Evolutionary conservation across 2,888 invertebrate species (phyloP).

Genomic region (Drepana falcataria): DNA sequence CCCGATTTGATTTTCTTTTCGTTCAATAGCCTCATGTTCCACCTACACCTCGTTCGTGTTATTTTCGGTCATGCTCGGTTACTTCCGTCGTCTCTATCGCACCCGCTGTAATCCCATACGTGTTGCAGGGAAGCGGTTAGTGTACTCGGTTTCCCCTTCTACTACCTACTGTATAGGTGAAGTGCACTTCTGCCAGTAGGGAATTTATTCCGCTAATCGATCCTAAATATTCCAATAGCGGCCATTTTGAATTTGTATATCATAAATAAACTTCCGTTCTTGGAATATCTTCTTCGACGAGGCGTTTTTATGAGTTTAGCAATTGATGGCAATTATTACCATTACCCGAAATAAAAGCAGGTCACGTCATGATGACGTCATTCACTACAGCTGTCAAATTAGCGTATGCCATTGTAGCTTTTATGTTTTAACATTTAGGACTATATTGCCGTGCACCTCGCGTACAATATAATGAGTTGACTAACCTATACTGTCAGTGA

Average conservation of each 20-base stretch:
- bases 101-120: conserved; percentile 11
- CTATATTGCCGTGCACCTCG: neutral
- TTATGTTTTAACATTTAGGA: neutral
- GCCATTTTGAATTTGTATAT: conserved; percentile 46
- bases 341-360: neutral
- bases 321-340: neutral
- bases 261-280: neutral
- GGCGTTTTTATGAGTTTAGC: too few species aligned
- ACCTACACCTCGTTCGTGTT: conserved; percentile 54
- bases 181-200: conserved; percentile 43
- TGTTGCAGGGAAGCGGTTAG: conserved; percentile 26
- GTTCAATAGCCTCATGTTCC: conserved; percentile 54
- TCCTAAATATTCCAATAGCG: conserved; percentile 20
- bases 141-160: conserved; percentile 27
- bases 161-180: conserved; percentile 24
- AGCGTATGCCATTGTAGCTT: neutral
- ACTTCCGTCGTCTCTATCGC: conserved; percentile 30
- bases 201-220: conserved; percentile 60
- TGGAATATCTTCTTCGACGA: too few species aligned
- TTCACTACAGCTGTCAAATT: neutral
- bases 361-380: neutral
- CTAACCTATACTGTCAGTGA: too few species aligned
- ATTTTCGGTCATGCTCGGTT: conserved; percentile 23
- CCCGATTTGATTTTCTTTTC: conserved; percentile 21
- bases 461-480: too few species aligned